phyloP scores from a whole-genome alignment of 2,888 invertebrate genomes.

The Neuroscelio doddi region DNA sequence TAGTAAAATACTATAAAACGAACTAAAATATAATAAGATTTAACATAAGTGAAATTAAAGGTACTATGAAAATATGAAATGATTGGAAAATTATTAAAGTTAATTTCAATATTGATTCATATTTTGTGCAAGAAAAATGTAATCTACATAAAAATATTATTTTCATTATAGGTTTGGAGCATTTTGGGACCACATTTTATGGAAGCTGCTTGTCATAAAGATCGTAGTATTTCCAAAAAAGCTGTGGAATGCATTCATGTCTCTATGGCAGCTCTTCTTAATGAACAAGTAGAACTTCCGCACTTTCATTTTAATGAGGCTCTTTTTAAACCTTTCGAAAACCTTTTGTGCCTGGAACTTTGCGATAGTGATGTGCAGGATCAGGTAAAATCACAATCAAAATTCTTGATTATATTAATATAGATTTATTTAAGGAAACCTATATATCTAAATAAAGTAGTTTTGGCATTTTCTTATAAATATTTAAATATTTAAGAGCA shows the following conservation, averaged over 20 bases:
- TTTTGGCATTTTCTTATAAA: too few species aligned
- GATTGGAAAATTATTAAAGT: too few species aligned
- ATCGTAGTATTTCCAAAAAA: conserved; percentile 89
- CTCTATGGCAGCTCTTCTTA: conserved; percentile 88
- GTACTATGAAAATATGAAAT: too few species aligned
- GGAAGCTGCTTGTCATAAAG: conserved; percentile 95
- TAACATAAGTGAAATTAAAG: too few species aligned
- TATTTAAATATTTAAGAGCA: too few species aligned
- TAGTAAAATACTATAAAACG: background rate
- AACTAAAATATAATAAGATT: too few species aligned
- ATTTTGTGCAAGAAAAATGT: too few species aligned
- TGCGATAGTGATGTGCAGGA: conserved; percentile 95
- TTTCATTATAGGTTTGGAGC: conserved; percentile 85
- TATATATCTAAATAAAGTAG: too few species aligned
- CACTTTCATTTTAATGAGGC: conserved; percentile 98
- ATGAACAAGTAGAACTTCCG: conserved; percentile 89
- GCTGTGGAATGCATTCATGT: conserved; percentile 95
- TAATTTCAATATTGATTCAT: too few species aligned
- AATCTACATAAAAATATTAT: too few species aligned
- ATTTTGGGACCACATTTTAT: conserved; percentile 94
- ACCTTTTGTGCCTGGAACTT: conserved; percentile 91
- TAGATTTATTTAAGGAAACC: too few species aligned
- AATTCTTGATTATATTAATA: background rate
- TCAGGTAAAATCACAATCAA: conserved; percentile 65
- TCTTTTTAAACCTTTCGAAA: conserved; percentile 95